Evolutionary conservation across 35 echinoderm and acorn worm genomes (phyloP).

Genomic region (Stichopus chloronotus): DNA sequence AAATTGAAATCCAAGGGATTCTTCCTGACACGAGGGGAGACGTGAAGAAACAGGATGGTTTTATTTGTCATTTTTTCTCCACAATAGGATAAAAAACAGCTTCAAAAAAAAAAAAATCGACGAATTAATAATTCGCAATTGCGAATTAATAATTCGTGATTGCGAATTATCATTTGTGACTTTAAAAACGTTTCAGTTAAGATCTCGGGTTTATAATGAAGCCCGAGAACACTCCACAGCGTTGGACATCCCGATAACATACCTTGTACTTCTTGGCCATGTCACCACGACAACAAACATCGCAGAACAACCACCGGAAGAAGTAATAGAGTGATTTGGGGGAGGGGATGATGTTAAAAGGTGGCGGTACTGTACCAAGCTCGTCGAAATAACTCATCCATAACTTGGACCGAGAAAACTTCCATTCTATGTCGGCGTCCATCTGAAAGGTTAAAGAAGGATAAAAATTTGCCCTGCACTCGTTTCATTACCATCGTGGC

Average conservation of each 20-base stretch:
- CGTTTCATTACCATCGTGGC: not conserved
- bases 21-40: too few species aligned
- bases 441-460: conserved; percentile 53
- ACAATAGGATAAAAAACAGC: too few species aligned
- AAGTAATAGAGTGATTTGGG: conserved; percentile 85
- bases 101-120: too few species aligned
- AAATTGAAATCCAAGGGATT: too few species aligned
- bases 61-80: too few species aligned
- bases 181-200: too few species aligned
- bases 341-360: conserved; percentile 94
- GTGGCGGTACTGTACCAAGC: conserved; percentile 87
- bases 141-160: too few species aligned
- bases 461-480: not conserved
- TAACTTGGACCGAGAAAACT: conserved; percentile 94
- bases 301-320: conserved; percentile 78
- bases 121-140: too few species aligned
- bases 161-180: too few species aligned
- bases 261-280: conserved; percentile 95
- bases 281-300: conserved; percentile 82
- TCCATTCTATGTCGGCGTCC: conserved; percentile 99
- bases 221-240: too few species aligned
- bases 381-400: conserved; percentile 99
- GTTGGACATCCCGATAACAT: not conserved
- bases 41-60: too few species aligned
- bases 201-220: too few species aligned